phyloP scores from a whole-genome alignment of 2,888 invertebrate species.

The Scaptomyza tumidula region DNA sequence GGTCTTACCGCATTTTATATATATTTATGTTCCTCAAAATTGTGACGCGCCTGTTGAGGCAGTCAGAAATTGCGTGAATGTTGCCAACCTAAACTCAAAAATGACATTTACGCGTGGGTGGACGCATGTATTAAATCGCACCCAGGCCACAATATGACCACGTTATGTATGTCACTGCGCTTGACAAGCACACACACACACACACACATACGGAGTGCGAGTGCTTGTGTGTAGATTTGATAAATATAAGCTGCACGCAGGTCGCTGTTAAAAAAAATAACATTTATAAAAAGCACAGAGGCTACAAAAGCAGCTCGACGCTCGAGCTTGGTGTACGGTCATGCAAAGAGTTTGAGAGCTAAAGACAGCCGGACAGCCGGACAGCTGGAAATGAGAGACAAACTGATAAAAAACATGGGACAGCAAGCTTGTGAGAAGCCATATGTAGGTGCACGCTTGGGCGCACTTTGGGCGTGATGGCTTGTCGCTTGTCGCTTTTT shows the following conservation, averaged over 20 bases:
- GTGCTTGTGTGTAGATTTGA: slow-evolving; percentile 35
- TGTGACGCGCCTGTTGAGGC: slow-evolving; percentile 32
- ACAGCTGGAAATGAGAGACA: slow-evolving; percentile 1
- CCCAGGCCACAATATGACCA: slow-evolving; percentile 18
- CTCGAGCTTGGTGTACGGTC: slow-evolving; percentile 13
- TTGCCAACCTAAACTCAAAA: slow-evolving; percentile 46
- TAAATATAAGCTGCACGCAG: slow-evolving; percentile 66
- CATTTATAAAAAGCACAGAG: slow-evolving; percentile 66
- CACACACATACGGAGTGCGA: neutral
- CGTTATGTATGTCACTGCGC: slow-evolving; percentile 42
- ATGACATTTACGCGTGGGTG: slow-evolving; percentile 61
- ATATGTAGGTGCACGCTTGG: slow-evolving; percentile 50
- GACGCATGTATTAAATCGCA: slow-evolving; percentile 11
- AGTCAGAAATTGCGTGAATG: slow-evolving; percentile 19
- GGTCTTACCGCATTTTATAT: slow-evolving; percentile 17
- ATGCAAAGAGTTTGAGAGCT: slow-evolving; percentile 4
- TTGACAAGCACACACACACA: slow-evolving; percentile 8
- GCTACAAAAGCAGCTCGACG: slow-evolving; percentile 28
- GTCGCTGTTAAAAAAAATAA: slow-evolving; percentile 55
- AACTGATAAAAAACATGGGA: no score
- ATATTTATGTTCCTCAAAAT: slow-evolving; percentile 15
- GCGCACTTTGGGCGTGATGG: slow-evolving; percentile 38
- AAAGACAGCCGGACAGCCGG: neutral
- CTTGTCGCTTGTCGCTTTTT: slow-evolving; percentile 28
- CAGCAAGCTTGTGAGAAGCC: slow-evolving; percentile 53